A percentile compares a stretch with the other conserved stretches of the same genome.
phyloP scores from a whole-genome alignment of 2,797 vertebrate genomes.

The Eulemur coronatus region DNA sequence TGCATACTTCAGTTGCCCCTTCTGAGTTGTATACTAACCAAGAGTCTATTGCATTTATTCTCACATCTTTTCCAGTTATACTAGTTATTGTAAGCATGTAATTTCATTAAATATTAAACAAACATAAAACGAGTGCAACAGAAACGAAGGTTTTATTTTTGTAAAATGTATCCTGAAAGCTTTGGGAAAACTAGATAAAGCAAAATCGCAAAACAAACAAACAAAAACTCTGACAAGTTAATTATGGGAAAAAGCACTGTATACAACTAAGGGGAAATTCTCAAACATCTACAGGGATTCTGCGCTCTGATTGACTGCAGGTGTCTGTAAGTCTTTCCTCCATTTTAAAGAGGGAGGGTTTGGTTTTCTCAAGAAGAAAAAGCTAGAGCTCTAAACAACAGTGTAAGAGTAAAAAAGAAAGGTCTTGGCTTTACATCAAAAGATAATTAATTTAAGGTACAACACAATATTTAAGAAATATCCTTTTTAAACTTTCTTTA shows the following conservation, averaged over 20 bases:
- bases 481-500: neutral
- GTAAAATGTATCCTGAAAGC: neutral
- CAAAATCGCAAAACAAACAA: neutral
- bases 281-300: neutral
- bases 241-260: neutral
- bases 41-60: neutral
- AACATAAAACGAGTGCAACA: neutral
- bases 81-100: neutral
- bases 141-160: conserved; percentile 5
- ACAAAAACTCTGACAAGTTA: neutral
- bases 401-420: neutral
- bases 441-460: neutral
- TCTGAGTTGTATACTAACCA: neutral
- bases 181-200: neutral
- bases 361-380: neutral
- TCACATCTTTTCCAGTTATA: neutral
- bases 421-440: neutral
- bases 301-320: neutral
- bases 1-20: neutral
- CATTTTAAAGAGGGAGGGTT: neutral
- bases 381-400: neutral
- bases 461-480: conserved; percentile 1
- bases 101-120: conserved; percentile 27
- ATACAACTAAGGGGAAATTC: neutral
- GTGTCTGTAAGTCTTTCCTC: neutral